Conservation (phyloP, 2,797 vertebrate species). For the Tinamus major region DNA sequence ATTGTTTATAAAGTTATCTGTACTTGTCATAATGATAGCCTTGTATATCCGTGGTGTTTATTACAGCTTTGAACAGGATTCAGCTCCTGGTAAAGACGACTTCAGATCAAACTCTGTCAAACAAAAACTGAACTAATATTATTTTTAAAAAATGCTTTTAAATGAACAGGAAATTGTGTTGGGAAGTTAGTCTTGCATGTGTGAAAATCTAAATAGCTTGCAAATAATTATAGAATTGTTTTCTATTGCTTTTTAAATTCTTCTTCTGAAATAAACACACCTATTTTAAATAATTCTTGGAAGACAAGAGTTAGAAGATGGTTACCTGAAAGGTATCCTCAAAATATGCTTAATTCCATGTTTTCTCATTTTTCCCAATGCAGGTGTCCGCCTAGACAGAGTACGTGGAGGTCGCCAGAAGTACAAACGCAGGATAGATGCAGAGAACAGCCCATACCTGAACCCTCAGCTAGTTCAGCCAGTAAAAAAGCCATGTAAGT, state of each 20-base stretch:
- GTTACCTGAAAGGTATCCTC: neutral
- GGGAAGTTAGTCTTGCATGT: neutral
- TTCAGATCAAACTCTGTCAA: constrained; percentile 27
- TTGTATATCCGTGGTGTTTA: neutral
- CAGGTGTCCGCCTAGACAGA: constrained; percentile 97
- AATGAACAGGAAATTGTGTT: constrained; percentile 6
- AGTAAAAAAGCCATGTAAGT: constrained; percentile 99
- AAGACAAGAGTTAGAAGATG: neutral
- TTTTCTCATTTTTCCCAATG: constrained; percentile 66
- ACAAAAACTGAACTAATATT: neutral
- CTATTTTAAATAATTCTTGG: neutral
- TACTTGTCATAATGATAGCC: neutral
- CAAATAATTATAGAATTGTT: neutral
- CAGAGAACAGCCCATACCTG: constrained; percentile 99
- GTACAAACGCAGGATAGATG: constrained; percentile 99
- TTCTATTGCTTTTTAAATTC: constrained; percentile 3
- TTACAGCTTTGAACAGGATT: neutral
- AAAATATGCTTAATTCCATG: constrained; percentile 7
- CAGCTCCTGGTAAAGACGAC: neutral
- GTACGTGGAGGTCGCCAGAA: constrained; percentile 98
- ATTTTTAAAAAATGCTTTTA: constrained; percentile 13
- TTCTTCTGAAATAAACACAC: constrained; percentile 10
- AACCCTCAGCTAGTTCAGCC: constrained; percentile 98
- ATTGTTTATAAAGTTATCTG: neutral
- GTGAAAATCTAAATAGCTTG: neutral